A percentile compares a stretch with the other conserved stretches of the same genome.
Conservation (phyloP, 2,888 invertebrate species). For the Deroplatys truncata region DNA sequence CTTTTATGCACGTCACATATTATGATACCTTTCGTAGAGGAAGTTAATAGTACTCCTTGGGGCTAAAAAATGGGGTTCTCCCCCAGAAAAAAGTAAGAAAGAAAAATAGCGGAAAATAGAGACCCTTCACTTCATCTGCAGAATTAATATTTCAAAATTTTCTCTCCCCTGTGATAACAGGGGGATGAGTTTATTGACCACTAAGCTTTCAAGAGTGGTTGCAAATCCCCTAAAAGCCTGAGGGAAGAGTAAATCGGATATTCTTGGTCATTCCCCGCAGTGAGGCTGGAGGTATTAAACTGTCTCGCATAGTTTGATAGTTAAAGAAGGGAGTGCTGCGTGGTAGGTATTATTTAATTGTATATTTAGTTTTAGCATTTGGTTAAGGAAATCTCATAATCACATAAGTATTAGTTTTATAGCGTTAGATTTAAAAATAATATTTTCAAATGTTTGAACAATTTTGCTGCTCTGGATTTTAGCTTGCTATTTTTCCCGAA, state of each 20-base stretch:
- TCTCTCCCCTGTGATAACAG: neutral
- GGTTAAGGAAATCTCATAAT: too few relatives aligned
- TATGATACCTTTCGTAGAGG: neutral
- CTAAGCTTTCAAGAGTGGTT: neutral
- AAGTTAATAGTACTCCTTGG: neutral
- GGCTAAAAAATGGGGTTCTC: neutral
- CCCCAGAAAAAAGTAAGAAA: neutral
- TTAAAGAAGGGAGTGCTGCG: too few relatives aligned
- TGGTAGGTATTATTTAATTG: too few relatives aligned
- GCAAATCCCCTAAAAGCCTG: neutral
- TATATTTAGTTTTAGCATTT: too few relatives aligned
- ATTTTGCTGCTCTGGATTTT: too few relatives aligned
- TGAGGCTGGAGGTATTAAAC: neutral
- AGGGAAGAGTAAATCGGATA: neutral
- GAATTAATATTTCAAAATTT: neutral
- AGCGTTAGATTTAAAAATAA: too few relatives aligned
- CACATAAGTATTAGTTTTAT: too few relatives aligned
- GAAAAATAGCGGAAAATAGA: neutral
- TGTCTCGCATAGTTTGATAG: too few relatives aligned
- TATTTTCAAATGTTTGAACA: too few relatives aligned
- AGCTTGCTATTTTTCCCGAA: too few relatives aligned
- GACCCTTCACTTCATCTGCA: neutral
- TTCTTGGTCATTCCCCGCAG: neutral
- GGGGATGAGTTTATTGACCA: neutral
- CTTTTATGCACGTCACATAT: too few relatives aligned